Evolutionary conservation across 2,888 invertebrate genomes (phyloP).

Genomic region (Drosophila borborema): DNA sequence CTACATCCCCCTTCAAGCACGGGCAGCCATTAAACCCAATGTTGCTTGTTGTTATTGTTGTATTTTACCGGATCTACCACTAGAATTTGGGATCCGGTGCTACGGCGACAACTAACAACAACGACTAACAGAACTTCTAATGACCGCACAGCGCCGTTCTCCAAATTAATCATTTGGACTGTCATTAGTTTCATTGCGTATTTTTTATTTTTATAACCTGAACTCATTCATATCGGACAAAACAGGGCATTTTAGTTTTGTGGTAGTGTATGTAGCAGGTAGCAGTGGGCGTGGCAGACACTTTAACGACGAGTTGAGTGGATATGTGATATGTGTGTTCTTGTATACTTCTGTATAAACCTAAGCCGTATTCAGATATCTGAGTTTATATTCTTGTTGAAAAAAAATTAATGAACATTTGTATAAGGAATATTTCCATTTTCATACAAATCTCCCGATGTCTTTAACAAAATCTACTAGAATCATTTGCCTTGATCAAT

Average conservation of each 20-base stretch:
- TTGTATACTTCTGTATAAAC: background rate
- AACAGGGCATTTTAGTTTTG: background rate
- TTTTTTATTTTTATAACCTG: constrained; percentile 12
- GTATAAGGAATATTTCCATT: background rate
- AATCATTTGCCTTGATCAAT: background rate
- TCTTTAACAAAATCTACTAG: background rate
- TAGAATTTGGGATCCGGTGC: constrained; percentile 23
- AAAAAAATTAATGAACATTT: background rate
- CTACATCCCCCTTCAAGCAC: constrained; percentile 21
- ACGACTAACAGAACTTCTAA: constrained; percentile 59
- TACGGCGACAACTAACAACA: constrained; percentile 32
- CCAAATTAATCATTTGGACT: constrained; percentile 67
- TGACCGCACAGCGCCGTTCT: constrained; percentile 49
- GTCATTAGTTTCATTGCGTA: constrained; percentile 67
- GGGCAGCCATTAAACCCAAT: constrained; percentile 47
- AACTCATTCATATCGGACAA: background rate
- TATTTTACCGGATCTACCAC: constrained; percentile 33
- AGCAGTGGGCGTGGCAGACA: background rate
- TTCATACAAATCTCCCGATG: background rate
- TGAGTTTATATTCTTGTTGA: background rate
- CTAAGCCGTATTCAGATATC: background rate
- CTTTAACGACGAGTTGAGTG: background rate
- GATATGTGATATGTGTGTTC: background rate
- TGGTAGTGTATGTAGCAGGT: background rate
- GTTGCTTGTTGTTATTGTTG: background rate